Evolutionary conservation across 2,888 invertebrate genomes (phyloP), one percentile per base, ranked within the genome.

Genomic region (Zelleria hepariella): DNA sequence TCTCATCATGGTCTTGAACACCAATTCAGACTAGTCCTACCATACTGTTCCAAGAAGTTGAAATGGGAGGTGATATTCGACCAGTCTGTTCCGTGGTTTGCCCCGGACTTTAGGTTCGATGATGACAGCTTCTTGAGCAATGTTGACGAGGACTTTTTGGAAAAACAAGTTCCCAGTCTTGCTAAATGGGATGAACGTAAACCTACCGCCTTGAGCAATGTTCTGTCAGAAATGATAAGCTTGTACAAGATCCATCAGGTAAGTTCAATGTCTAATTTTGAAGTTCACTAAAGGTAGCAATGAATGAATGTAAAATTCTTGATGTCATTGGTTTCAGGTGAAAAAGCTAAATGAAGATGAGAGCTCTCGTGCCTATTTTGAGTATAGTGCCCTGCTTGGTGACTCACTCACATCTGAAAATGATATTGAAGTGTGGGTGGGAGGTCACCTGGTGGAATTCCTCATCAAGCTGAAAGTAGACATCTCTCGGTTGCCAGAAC

Each of bases 61-160:
- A 90, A 90, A 65, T 94, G 94, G 93, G 92, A 93, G 70, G 85
- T 94, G 15, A 80, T 94, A 61, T 94, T 95, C 78, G 92, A 94
- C 72, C 79, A 86, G 0, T 77, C 86, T 18, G 80, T 84, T 56
- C 92, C 92, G 5, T 91, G 92, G 76, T 91, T 92, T 69, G 92
- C 94, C 5, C 94, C 95, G 1, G 94, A 95, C 74, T 94, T 95
- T 71, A 89, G 92, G 68, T 94, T 94, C 76, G 91, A 93, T 65
- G 93, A 94, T 74, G 91, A 92, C 49, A 86, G 81, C 57, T 94
- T 95, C 75, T 77, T 92, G 25, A 87, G 82, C 59, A 91, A 91
- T 72, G 83, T 91, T 53, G 90, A 92, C 70, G 78, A 90, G 59
- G 80, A 91, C 58, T 79, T 80, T 59, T 77, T 93, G 32, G 82